phyloP scores from a whole-genome alignment of 1,140 invertebrate genomes.

The Whitmania pigra region DNA sequence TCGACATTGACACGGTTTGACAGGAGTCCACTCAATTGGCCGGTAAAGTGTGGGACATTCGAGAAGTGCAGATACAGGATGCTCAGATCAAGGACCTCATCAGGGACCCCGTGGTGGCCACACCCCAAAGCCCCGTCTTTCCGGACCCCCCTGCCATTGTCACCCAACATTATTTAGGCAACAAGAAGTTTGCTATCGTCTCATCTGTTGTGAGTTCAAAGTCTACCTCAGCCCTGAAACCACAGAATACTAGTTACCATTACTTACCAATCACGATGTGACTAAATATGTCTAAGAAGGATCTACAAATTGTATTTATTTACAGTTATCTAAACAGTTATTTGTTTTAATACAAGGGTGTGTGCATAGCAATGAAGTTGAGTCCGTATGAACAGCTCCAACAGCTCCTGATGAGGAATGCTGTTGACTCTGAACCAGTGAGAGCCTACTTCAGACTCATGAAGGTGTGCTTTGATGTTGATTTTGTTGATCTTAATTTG shows the following conservation, averaged over 20 bases:
- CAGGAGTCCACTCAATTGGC: conserved; percentile 1
- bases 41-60: conserved; percentile 5
- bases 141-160: conserved; percentile 54
- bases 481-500: background rate
- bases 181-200: conserved; percentile 66
- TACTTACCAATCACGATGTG: background rate
- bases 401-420: conserved; percentile 61
- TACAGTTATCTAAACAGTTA: background rate
- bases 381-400: conserved; percentile 71
- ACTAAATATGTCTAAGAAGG: no score
- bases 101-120: background rate
- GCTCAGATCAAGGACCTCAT: background rate
- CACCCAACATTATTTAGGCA: conserved; percentile 61
- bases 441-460: conserved; percentile 72
- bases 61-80: background rate
- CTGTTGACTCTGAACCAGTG: conserved; percentile 68
- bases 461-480: conserved; percentile 44
- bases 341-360: conserved; percentile 47
- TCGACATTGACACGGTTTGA: background rate
- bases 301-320: background rate
- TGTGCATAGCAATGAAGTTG: conserved; percentile 66
- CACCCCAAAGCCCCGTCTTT: background rate
- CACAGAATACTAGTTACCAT: background rate
- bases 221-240: background rate
- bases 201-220: conserved; percentile 54